Evolutionary conservation across 2,888 invertebrate species (phyloP).

Genomic region (Leucoptera coffeella): DNA sequence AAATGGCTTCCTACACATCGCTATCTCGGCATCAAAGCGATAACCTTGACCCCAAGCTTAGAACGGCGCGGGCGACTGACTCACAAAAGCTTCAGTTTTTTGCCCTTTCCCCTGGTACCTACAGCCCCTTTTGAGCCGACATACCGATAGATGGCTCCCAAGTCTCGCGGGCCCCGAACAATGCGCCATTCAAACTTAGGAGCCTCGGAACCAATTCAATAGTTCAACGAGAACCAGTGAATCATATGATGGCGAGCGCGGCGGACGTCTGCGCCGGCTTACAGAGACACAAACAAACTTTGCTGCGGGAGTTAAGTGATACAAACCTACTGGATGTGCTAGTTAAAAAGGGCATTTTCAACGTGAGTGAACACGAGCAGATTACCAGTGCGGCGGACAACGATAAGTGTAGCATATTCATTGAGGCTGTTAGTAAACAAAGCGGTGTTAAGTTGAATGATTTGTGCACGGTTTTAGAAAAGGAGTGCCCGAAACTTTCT

Average conservation of each 20-base stretch:
- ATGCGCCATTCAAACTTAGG: too few species aligned
- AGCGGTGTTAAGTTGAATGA: constrained; percentile 55
- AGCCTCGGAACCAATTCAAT: too few species aligned
- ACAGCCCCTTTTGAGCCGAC: too few species aligned
- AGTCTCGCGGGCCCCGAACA: too few species aligned
- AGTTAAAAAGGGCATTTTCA: constrained; percentile 60
- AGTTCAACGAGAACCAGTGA: too few species aligned
- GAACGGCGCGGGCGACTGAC: too few species aligned
- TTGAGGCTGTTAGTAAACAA: constrained; percentile 58
- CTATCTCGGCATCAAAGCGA: too few species aligned
- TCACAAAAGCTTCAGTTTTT: too few species aligned
- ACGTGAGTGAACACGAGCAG: constrained; percentile 54
- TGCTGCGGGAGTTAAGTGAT: constrained; percentile 56
- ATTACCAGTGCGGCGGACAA: constrained; percentile 34
- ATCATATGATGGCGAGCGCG: constrained; percentile 45
- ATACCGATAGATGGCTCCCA: too few species aligned
- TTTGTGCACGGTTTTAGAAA: constrained; percentile 55
- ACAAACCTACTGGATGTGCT: constrained; percentile 58
- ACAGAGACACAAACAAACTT: constrained; percentile 55
- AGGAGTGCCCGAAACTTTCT: constrained; percentile 57
- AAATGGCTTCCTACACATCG: too few species aligned
- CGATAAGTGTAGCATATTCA: constrained; percentile 55
- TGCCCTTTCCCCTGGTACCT: too few species aligned
- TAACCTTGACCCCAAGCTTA: too few species aligned
- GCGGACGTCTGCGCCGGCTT: constrained; percentile 55